phyloP scores from a whole-genome alignment of 1,140 invertebrate genomes.

The Pseudomyrmex concolor region DNA sequence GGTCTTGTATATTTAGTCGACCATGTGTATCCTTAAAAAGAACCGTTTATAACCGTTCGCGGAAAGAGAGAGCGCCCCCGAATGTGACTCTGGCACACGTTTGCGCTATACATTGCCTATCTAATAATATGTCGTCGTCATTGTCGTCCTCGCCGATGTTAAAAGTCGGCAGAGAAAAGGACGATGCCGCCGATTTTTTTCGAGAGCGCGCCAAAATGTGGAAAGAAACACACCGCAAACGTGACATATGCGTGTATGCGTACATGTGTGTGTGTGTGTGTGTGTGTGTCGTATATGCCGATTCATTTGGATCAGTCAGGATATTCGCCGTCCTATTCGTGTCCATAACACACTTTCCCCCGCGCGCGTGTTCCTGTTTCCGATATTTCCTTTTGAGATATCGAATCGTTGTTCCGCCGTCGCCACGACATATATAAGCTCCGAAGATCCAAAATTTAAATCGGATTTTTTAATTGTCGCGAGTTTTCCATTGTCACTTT shows the following conservation, averaged over 20 bases:
- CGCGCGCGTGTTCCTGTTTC: too few relatives aligned
- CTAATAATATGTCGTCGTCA: not conserved
- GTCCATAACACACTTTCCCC: not conserved
- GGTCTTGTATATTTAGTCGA: conserved; percentile 65
- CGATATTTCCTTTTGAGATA: not conserved
- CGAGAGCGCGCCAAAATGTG: not conserved
- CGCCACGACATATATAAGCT: too few relatives aligned
- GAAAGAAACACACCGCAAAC: not conserved
- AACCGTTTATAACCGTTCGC: not conserved
- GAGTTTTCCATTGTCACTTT: not conserved
- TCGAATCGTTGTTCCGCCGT: not conserved
- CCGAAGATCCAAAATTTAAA: not conserved
- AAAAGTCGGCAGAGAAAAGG: conserved; percentile 2
- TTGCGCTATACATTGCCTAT: too few relatives aligned
- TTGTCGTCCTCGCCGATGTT: not conserved
- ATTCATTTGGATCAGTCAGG: conserved; percentile 32
- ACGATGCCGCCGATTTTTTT: not conserved
- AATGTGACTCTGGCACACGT: conserved; percentile 56
- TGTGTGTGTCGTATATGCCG: not conserved
- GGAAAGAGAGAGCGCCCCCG: not conserved
- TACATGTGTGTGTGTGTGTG: not conserved
- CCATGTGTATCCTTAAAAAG: conserved; percentile 69
- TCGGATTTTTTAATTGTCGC: not conserved
- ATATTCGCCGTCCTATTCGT: not conserved
- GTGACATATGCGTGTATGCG: not conserved